These are phyloP conservation scores for Pandemis corylana DNA, from an alignment of 2,888 invertebrate species.

Conservation along the genomic window DNA sequence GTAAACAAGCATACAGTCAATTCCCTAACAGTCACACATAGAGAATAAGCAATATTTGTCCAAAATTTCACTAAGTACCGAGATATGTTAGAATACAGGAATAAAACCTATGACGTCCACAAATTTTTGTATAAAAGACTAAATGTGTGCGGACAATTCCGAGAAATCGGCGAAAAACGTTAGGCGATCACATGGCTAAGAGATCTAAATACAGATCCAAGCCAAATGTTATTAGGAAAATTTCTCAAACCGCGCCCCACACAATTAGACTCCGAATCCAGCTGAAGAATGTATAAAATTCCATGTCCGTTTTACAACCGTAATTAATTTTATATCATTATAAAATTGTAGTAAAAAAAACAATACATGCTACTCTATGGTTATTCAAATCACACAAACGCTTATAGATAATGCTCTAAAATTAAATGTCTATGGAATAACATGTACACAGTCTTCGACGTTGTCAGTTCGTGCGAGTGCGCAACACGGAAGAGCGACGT, in stretches of 20 bases:
- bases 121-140: not conserved
- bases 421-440: constrained; percentile 60
- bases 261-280: not conserved
- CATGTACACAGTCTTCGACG: constrained; percentile 66
- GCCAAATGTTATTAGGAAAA: constrained; percentile 15
- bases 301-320: constrained; percentile 30
- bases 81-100: constrained; percentile 38
- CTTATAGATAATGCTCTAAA: constrained; percentile 60
- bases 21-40: constrained; percentile 41
- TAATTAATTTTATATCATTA: constrained; percentile 31
- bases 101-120: constrained; percentile 12
- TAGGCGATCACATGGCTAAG: constrained; percentile 35
- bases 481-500: constrained; percentile 34
- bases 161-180: constrained; percentile 16
- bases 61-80: constrained; percentile 29
- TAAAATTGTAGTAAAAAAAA: constrained; percentile 47
- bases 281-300: constrained; percentile 30
- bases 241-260: constrained; percentile 23
- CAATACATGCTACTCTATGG: constrained; percentile 56
- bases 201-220: constrained; percentile 38
- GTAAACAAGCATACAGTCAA: constrained; percentile 35
- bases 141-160: constrained; percentile 4
- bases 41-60: constrained; percentile 41
- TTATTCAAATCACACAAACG: constrained; percentile 70
- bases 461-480: constrained; percentile 54